phyloP scores from a whole-genome alignment of 2,888 invertebrate species.

The Chouioia cunea region DNA sequence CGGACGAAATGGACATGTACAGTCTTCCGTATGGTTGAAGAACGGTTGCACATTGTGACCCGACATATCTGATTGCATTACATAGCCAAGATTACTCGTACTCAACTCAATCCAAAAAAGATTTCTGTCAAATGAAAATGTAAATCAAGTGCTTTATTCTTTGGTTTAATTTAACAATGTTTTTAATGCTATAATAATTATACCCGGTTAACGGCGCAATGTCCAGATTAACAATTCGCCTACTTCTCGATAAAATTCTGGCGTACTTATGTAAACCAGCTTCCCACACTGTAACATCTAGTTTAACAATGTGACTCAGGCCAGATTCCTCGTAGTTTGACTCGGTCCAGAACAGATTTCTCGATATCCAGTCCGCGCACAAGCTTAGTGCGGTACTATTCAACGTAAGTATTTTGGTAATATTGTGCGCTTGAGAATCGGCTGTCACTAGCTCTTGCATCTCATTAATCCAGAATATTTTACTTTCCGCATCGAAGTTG shows the following conservation, averaged over 20 bases:
- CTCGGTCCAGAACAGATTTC: conserved; percentile 87
- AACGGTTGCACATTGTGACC: conserved; percentile 73
- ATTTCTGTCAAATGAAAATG: conserved; percentile 69
- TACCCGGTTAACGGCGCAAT: conserved; percentile 83
- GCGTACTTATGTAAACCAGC: conserved; percentile 70
- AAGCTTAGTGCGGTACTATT: conserved; percentile 76
- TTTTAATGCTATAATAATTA: conserved; percentile 17
- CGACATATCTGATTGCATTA: conserved; percentile 76
- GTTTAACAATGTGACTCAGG: conserved; percentile 74
- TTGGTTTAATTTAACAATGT: conserved; percentile 2
- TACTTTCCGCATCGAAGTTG: conserved; percentile 78
- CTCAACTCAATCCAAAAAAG: conserved; percentile 82
- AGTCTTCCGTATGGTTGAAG: conserved; percentile 70
- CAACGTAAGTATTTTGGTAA: conserved; percentile 72
- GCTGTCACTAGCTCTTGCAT: conserved; percentile 78
- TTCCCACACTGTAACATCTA: conserved; percentile 73
- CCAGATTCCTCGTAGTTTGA: conserved; percentile 67
- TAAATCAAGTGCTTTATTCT: conserved; percentile 1
- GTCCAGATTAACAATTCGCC: conserved; percentile 77
- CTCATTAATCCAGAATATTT: conserved; percentile 87
- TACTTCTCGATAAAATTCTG: conserved; percentile 72
- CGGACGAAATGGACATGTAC: conserved; percentile 77
- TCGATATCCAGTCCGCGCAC: conserved; percentile 89
- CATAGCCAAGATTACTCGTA: conserved; percentile 72
- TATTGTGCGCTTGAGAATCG: conserved; percentile 72